Evolutionary conservation across 2,888 invertebrate genomes (phyloP), one percentile per base, ranked within the genome.

Genomic region (Tuta absoluta): DNA sequence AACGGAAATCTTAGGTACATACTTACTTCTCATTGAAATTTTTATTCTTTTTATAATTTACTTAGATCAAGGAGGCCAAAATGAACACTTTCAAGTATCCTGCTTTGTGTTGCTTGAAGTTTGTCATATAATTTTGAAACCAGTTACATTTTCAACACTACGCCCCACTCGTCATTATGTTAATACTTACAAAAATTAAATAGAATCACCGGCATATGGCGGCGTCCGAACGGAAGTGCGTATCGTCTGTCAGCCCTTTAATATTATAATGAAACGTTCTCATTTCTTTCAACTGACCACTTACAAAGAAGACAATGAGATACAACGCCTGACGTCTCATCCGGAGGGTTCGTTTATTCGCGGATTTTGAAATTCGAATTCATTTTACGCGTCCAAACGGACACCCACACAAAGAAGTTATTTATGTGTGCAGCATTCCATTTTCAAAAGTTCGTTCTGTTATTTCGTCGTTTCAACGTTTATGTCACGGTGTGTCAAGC

Each of bases 181-280:
- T 75, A 74, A 74, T 53, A 71, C 68, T 71, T 74, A 76, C 75
- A 72, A 71, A 78, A 78, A 78, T 79, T 80, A 78, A 86, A 86
- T 84, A 83, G 80, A 75, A 75, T 77, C 75, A 72, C 72, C 71
- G 79, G 79, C 90, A 90, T 87, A 89, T 89, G 91, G 87, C 82
- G 91, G 87, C 82, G 80, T 80, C 76, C 80, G 81, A 81, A 76
- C 88, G 91, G 91, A 91, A 90, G 88, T 87, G 78, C 83, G 88
- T 88, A 87, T 91, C 91, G 87, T 79, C 87, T 91, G 89, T 86
- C 89, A 85, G 86, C 78, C 80, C 79, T 87, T 86, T 85, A 85
- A 85, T 86, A 87, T 86, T 87, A 82, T 87, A 88, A 89, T 87
- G 85, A 85, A 88, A 85, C 77, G 83, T 84, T 79, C 82, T 84